Evolutionary conservation across 1,140 invertebrate genomes (phyloP).

Genomic region (Hypsibius dujardini): DNA sequence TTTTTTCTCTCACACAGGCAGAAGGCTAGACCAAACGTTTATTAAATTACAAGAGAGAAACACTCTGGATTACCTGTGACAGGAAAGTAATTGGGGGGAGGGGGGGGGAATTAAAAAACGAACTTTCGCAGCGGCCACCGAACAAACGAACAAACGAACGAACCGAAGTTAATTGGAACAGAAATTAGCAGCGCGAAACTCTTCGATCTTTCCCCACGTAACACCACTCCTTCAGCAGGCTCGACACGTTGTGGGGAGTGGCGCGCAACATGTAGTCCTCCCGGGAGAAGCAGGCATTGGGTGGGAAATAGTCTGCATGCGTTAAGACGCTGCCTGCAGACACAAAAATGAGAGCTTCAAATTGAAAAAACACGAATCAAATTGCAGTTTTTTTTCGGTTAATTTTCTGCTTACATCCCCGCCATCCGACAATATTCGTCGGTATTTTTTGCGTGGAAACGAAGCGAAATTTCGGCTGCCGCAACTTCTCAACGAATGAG

Average conservation of each 20-base stretch:
- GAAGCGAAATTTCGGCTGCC: not conserved
- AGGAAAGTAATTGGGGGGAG: no score
- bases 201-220: not conserved
- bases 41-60: no score
- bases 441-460: not conserved
- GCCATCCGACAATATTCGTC: not conserved
- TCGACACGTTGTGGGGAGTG: slow-evolving; percentile 1
- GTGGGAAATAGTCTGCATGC: not conserved
- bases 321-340: slow-evolving; percentile 9
- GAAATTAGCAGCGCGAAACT: not conserved
- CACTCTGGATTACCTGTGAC: no score
- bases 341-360: not conserved
- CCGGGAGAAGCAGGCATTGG: not conserved
- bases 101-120: no score
- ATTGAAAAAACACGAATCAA: not conserved
- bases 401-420: not conserved
- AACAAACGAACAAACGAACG: no score
- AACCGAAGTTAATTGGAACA: no score
- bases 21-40: no score
- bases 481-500: not conserved
- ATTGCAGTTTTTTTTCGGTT: no score
- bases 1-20: no score
- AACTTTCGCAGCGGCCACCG: no score
- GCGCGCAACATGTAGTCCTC: not conserved
- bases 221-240: slow-evolving; percentile 8